phyloP scores from a whole-genome alignment of 2,888 invertebrate species.

The Ganaspis brasiliensis region DNA sequence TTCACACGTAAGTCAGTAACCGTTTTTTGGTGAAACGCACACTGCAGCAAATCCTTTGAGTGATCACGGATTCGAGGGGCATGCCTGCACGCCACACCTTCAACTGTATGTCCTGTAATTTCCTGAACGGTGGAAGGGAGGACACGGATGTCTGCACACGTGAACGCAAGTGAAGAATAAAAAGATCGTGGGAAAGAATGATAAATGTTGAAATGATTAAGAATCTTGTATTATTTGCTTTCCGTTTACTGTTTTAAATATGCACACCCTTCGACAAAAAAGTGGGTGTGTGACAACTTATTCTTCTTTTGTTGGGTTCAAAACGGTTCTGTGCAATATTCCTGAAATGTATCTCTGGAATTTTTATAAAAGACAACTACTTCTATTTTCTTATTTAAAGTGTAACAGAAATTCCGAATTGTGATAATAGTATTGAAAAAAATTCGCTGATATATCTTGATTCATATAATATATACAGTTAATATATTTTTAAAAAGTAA shows the following conservation, averaged over 20 bases:
- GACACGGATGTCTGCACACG: conserved; percentile 56
- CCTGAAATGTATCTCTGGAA: too few relatives aligned
- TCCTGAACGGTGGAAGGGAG: conserved; percentile 58
- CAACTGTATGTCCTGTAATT: conserved; percentile 42
- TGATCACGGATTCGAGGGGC: conserved; percentile 21
- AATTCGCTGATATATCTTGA: too few relatives aligned
- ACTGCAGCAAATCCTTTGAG: conserved; percentile 18
- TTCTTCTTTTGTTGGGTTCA: too few relatives aligned
- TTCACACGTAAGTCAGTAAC: conserved; percentile 21
- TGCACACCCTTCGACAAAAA: too few relatives aligned
- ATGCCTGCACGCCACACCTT: conserved; percentile 37
- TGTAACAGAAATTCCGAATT: too few relatives aligned
- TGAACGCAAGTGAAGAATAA: conserved; percentile 43
- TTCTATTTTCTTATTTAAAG: too few relatives aligned
- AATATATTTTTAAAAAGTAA: too few relatives aligned
- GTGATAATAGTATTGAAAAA: too few relatives aligned
- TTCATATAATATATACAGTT: too few relatives aligned
- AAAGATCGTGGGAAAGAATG: conserved; percentile 60
- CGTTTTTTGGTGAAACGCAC: conserved; percentile 10
- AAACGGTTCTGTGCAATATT: too few relatives aligned
- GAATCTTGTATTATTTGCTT: neutral
- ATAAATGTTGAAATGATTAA: conserved; percentile 11
- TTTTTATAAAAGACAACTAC: too few relatives aligned
- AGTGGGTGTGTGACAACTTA: too few relatives aligned
- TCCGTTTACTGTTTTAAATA: neutral